Evolutionary conservation across 2,113 vertebrate genomes (phyloP).

Genomic region (Aphyosemion australe): DNA sequence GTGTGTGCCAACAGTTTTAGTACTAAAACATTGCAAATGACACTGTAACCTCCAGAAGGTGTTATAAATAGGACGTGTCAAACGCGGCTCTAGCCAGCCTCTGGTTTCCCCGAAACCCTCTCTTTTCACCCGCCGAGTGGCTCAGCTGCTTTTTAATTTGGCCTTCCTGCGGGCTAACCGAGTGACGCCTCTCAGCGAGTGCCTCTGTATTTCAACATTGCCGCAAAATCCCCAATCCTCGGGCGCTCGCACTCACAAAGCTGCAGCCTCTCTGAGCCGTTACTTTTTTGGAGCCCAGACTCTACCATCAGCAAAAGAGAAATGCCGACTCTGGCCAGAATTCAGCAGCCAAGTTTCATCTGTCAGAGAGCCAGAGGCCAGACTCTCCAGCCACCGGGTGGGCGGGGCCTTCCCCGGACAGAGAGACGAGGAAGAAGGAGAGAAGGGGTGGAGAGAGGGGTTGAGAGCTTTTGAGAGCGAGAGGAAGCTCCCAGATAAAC

Average conservation of each 20-base stretch:
- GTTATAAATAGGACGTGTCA: conserved; percentile 94
- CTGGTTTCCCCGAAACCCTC: conserved; percentile 80
- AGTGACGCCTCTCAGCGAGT: conserved; percentile 89
- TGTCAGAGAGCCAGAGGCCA: conserved; percentile 81
- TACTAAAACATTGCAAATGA: conserved; percentile 73
- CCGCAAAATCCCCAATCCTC: conserved; percentile 85
- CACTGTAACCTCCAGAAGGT: conserved; percentile 80
- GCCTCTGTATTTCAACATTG: conserved; percentile 88
- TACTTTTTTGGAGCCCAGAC: conserved; percentile 80
- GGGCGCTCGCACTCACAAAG: conserved; percentile 65
- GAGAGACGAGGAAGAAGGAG: conserved; percentile 71
- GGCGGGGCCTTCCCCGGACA: conserved; percentile 77
- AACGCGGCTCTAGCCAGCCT: conserved; percentile 77
- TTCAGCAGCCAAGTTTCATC: conserved; percentile 80
- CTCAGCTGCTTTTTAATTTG: conserved; percentile 91
- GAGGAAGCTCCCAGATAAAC: conserved; percentile 99
- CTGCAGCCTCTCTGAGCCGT: conserved; percentile 70
- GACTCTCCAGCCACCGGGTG: conserved; percentile 64
- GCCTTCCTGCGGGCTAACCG: conserved; percentile 83
- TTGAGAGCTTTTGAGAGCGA: conserved; percentile 75
- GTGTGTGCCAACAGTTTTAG: conserved; percentile 57
- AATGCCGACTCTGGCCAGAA: conserved; percentile 71
- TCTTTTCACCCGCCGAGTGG: conserved; percentile 80
- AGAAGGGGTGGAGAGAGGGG: conserved; percentile 75
- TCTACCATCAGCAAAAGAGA: conserved; percentile 83